Percentiles rank a stretch among this genome's conserved stretches.
Evolutionary conservation across 2,888 invertebrate genomes (phyloP).

Genomic region (Tenthredo distinguenda): DNA sequence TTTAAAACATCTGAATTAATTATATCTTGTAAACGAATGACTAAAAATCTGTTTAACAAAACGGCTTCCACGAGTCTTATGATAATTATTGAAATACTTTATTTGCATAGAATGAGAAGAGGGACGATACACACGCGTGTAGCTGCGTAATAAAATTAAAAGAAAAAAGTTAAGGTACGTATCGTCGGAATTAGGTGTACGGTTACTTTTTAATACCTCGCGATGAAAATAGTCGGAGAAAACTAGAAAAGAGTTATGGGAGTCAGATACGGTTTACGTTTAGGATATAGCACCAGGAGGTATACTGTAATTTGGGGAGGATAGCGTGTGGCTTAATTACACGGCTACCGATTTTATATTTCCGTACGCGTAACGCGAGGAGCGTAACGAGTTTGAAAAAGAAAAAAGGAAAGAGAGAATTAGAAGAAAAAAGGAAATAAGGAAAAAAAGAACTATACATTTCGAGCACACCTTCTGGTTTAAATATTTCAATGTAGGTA

Average conservation of each 20-base stretch:
- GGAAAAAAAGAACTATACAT: background rate
- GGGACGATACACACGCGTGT: background rate
- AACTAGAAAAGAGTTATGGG: slow-evolving; percentile 12
- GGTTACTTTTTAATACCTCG: slow-evolving; percentile 7
- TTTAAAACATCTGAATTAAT: background rate
- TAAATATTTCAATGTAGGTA: slow-evolving; percentile 10
- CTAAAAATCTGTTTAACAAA: background rate
- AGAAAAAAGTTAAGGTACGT: background rate
- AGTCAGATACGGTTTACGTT: slow-evolving; percentile 26
- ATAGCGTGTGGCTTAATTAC: slow-evolving; percentile 48
- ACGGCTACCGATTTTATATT: slow-evolving; percentile 48
- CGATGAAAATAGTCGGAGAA: background rate
- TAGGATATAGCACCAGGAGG: background rate
- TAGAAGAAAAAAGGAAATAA: background rate
- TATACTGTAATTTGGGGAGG: slow-evolving; percentile 36
- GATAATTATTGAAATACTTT: background rate
- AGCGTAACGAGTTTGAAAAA: slow-evolving; percentile 41
- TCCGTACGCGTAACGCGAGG: slow-evolving; percentile 38
- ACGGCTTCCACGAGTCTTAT: background rate
- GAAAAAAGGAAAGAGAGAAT: background rate
- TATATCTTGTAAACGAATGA: background rate
- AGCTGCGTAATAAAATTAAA: background rate
- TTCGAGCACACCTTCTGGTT: background rate
- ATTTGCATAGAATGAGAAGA: background rate
- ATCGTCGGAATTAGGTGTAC: slow-evolving; percentile 19